Evolutionary conservation across 2,797 vertebrate genomes (phyloP).

Genomic region (Diplodus puntazzo): DNA sequence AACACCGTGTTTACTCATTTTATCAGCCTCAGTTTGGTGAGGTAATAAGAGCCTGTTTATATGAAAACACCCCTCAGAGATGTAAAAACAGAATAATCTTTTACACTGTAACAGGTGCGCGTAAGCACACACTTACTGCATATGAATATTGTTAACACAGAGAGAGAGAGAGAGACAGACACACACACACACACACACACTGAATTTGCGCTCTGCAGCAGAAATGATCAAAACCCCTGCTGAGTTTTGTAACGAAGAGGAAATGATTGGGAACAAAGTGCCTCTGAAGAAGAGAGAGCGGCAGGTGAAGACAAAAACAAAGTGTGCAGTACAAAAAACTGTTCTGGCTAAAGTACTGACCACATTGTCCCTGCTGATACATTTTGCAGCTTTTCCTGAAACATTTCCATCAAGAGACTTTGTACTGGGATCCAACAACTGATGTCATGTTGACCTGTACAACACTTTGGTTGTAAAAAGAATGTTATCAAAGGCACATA

Average conservation of each 20-base stretch:
- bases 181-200: conserved; percentile 17
- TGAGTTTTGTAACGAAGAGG: conserved; percentile 52
- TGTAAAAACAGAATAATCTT: conserved; percentile 27
- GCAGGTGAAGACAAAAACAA: neutral
- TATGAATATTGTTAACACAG: conserved; percentile 25
- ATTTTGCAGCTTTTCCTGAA: neutral
- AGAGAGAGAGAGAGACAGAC: neutral
- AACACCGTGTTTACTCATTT: conserved; percentile 43
- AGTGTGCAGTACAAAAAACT: neutral
- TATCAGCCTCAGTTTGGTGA: conserved; percentile 30
- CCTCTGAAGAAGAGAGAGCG: conserved; percentile 7
- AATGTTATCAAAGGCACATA: too few species aligned
- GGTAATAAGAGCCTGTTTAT: conserved; percentile 37
- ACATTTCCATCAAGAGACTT: neutral
- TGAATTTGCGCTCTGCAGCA: conserved; percentile 14
- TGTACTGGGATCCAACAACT: neutral
- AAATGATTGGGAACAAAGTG: conserved; percentile 30
- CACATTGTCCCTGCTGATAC: neutral
- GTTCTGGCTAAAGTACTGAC: conserved; percentile 15
- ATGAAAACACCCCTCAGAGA: conserved; percentile 46
- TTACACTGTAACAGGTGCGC: conserved; percentile 26
- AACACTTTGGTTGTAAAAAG: neutral
- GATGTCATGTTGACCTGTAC: neutral
- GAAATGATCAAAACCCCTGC: conserved; percentile 53
- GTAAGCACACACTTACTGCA: conserved; percentile 5